phyloP scores from a whole-genome alignment of 2,888 invertebrate genomes.

The Ophioninae sp. region DNA sequence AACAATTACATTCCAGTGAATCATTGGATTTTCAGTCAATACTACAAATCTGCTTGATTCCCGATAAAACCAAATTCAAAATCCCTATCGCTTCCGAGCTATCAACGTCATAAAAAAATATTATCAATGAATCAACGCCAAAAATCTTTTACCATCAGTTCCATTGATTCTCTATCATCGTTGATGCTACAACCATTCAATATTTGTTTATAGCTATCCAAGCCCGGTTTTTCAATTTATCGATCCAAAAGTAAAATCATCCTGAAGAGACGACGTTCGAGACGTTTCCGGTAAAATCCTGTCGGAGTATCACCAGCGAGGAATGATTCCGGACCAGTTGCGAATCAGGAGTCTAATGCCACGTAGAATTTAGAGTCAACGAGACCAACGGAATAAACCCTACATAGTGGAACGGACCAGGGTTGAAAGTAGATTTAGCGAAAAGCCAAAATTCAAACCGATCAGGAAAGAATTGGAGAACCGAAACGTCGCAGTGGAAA shows the following conservation, averaged over 20 bases:
- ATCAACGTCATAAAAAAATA: not conserved
- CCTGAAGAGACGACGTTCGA: not conserved
- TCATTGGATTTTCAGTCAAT: too few relatives aligned
- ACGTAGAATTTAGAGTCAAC: constrained; percentile 17
- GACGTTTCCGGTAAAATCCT: not conserved
- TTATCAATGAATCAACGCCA: too few relatives aligned
- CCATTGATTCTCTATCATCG: too few relatives aligned
- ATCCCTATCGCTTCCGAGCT: too few relatives aligned
- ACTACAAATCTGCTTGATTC: too few relatives aligned
- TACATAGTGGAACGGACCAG: not conserved
- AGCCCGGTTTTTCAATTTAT: too few relatives aligned
- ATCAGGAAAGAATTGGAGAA: constrained; percentile 38
- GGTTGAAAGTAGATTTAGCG: constrained; percentile 40
- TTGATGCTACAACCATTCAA: too few relatives aligned
- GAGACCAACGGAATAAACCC: constrained; percentile 5
- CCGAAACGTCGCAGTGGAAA: constrained; percentile 33
- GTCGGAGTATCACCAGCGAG: constrained; percentile 28
- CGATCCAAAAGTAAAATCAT: too few relatives aligned
- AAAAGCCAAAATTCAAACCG: constrained; percentile 46
- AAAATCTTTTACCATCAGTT: not conserved
- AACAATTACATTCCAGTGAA: too few relatives aligned
- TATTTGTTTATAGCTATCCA: too few relatives aligned
- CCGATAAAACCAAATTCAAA: too few relatives aligned
- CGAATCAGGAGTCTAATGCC: constrained; percentile 17
- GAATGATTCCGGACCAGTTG: constrained; percentile 41